Evolutionary conservation across 2,888 invertebrate species (phyloP).

Genomic region (Mellilla xanthometata): DNA sequence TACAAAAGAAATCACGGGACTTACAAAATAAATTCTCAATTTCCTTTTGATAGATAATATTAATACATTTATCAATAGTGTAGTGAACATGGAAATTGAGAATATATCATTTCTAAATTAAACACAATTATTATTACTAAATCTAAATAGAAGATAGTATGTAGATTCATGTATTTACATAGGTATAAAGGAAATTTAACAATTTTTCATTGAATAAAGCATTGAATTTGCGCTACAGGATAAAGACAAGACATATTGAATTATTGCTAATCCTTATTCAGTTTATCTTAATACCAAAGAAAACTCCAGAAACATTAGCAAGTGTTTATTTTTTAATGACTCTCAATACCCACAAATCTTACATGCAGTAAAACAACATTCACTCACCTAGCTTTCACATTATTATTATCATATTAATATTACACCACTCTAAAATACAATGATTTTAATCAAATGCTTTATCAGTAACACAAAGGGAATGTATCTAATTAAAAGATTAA

Average conservation of each 20-base stretch:
- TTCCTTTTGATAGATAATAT: neutral
- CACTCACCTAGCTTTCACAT: neutral
- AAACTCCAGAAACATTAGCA: no score
- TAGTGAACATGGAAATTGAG: neutral
- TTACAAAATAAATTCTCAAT: slow-evolving; percentile 6
- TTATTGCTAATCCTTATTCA: slow-evolving; percentile 7
- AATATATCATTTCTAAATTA: slow-evolving; percentile 1
- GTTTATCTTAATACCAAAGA: slow-evolving; percentile 5
- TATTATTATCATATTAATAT: slow-evolving; percentile 1
- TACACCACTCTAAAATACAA: neutral
- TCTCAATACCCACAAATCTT: slow-evolving; percentile 2
- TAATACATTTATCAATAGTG: neutral
- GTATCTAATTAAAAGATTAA: slow-evolving; percentile 12
- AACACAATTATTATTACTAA: slow-evolving; percentile 2
- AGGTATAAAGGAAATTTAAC: slow-evolving; percentile 9
- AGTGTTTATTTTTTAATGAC: no score
- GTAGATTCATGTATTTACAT: slow-evolving; percentile 21
- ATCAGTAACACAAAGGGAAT: slow-evolving; percentile 16
- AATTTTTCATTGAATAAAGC: slow-evolving; percentile 8
- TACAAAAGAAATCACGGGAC: slow-evolving; percentile 16
- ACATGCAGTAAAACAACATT: neutral
- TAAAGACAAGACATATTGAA: slow-evolving; percentile 3
- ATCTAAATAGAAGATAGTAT: slow-evolving; percentile 6
- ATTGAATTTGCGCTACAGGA: slow-evolving; percentile 7
- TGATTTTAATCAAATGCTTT: slow-evolving; percentile 13